These are phyloP conservation scores for Sarcophaga rosellei DNA, from an alignment of 2,888 invertebrate genomes.

Conservation along the genomic window DNA sequence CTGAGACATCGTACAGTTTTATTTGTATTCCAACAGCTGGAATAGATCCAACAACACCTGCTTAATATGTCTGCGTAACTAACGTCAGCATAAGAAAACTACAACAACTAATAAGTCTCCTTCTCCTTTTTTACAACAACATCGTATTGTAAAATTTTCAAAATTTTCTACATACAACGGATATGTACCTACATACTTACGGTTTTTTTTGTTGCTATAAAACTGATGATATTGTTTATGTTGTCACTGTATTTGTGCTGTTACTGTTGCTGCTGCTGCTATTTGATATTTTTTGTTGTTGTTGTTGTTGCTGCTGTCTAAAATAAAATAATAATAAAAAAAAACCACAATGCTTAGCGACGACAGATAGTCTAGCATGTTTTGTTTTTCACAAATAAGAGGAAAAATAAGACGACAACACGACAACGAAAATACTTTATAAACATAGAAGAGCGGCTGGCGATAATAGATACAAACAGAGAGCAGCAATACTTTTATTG, in stretches of 20 bases:
- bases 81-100: no score
- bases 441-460: background rate
- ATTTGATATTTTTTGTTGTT: background rate
- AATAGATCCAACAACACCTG: no score
- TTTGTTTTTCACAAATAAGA: conserved; percentile 53
- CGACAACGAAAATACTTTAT: background rate
- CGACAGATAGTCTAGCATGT: conserved; percentile 67
- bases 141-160: no score
- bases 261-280: background rate
- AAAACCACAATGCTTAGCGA: conserved; percentile 34
- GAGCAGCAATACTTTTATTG: background rate
- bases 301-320: conserved; percentile 46
- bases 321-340: conserved; percentile 37
- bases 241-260: background rate
- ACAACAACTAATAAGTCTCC: no score
- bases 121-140: no score
- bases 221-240: background rate
- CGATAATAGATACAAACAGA: background rate
- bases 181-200: no score
- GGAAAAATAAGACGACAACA: background rate
- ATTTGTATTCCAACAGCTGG: no score
- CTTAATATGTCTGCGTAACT: no score
- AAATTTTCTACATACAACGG: no score
- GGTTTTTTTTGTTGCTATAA: background rate
- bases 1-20: no score